A percentile compares a stretch with the other conserved stretches of the same genome.
phyloP scores from a whole-genome alignment of 2,888 invertebrate genomes.

The Cremastinae sp. region DNA sequence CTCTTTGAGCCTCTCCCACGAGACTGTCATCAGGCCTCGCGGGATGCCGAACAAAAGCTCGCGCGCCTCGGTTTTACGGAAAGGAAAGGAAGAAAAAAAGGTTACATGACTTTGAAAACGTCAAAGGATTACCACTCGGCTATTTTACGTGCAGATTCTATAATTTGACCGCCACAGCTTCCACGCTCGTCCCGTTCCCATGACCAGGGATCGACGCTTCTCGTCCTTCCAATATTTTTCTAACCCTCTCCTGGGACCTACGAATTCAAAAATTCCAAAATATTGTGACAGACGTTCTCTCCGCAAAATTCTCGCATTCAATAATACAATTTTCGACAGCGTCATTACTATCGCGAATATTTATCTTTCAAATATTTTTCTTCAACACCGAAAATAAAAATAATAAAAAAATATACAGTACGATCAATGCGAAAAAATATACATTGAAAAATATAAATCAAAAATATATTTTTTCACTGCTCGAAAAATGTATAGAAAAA shows the following conservation, averaged over 20 bases:
- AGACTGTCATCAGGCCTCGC: slow-evolving; percentile 67
- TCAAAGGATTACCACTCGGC: slow-evolving; percentile 73
- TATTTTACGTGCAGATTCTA: slow-evolving; percentile 45
- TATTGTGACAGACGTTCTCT: slow-evolving; percentile 69
- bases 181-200: slow-evolving; percentile 14
- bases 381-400: not conserved
- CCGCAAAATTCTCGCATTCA: slow-evolving; percentile 39
- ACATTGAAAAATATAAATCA: too few species aligned
- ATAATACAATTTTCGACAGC: slow-evolving; percentile 1
- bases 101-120: slow-evolving; percentile 73
- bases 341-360: slow-evolving; percentile 3
- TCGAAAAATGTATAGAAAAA: too few species aligned
- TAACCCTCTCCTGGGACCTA: slow-evolving; percentile 46
- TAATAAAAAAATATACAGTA: not conserved
- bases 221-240: slow-evolving; percentile 55
- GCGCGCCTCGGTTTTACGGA: slow-evolving; percentile 28
- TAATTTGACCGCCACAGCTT: too few species aligned
- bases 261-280: slow-evolving; percentile 61
- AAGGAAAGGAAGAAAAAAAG: slow-evolving; percentile 30
- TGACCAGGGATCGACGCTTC: slow-evolving; percentile 64
- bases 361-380: not conserved
- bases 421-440: not conserved
- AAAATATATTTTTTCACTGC: too few species aligned
- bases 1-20: slow-evolving; percentile 74
- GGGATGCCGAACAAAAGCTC: slow-evolving; percentile 69